Conservation (phyloP, 2,797 vertebrate genomes). For the Babyrousa celebensis region DNA sequence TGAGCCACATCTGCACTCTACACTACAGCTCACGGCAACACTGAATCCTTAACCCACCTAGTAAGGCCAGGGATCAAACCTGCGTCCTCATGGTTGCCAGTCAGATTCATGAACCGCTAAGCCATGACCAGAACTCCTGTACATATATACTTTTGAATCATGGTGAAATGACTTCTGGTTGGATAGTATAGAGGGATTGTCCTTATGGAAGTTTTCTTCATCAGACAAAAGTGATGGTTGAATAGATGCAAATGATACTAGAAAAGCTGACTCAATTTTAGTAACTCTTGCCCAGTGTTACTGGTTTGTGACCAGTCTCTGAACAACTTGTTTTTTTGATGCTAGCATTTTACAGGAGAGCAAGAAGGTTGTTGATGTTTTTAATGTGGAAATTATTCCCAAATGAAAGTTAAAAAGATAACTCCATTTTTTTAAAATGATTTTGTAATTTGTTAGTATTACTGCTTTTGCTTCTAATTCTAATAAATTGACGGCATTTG, state of each 20-base stretch:
- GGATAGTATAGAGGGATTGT: conserved; percentile 7
- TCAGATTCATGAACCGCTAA: no score
- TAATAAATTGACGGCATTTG: conserved; percentile 55
- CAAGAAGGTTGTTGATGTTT: conserved; percentile 26
- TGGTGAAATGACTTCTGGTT: conserved; percentile 28
- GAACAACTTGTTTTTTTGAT: conserved; percentile 66
- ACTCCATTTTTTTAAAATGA: not conserved
- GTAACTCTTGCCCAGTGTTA: not conserved
- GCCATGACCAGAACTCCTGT: not conserved
- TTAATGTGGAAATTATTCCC: conserved; percentile 64
- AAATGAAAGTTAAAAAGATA: conserved; percentile 56
- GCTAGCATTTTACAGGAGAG: not conserved
- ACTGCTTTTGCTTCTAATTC: conserved; percentile 40
- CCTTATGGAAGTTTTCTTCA: conserved; percentile 26
- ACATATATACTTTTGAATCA: not conserved
- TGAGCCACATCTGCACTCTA: no score
- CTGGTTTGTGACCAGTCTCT: not conserved
- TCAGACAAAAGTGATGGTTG: not conserved
- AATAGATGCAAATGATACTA: not conserved
- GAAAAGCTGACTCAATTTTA: not conserved
- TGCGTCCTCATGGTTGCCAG: no score
- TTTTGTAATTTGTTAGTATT: conserved; percentile 67
- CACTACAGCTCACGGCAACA: no score
- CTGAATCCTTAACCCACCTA: no score
- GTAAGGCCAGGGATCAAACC: no score